Conservation (phyloP, 1,140 invertebrate genomes). For the Heliconius hewitsoni region DNA sequence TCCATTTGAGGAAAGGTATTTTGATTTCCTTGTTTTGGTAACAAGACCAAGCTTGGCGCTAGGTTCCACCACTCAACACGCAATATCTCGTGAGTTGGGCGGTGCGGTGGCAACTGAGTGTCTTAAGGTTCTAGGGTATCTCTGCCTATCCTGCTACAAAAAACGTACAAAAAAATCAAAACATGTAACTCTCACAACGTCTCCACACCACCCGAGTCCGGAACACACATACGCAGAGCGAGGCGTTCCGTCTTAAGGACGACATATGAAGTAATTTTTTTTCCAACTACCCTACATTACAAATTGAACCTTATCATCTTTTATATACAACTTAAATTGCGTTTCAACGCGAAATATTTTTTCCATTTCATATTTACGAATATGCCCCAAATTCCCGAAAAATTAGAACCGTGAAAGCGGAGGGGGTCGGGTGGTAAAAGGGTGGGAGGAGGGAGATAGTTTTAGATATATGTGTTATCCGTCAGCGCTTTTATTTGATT, state of each 20-base stretch:
- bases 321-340: constrained; percentile 52
- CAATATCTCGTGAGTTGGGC: too few relatives aligned
- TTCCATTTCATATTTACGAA: constrained; percentile 82
- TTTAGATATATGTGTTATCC: constrained; percentile 65
- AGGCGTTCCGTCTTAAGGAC: constrained; percentile 80
- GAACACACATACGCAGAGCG: constrained; percentile 78
- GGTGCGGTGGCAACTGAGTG: too few relatives aligned
- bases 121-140: too few relatives aligned
- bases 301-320: constrained; percentile 49
- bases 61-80: too few relatives aligned
- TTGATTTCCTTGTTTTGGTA: too few relatives aligned
- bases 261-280: constrained; percentile 82
- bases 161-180: background rate
- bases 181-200: constrained; percentile 9
- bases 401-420: constrained; percentile 81
- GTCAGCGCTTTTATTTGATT: constrained; percentile 59
- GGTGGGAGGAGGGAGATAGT: constrained; percentile 71
- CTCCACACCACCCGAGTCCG: constrained; percentile 55
- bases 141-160: too few relatives aligned
- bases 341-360: constrained; percentile 73
- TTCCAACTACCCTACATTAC: constrained; percentile 54
- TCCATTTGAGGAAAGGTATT: too few relatives aligned
- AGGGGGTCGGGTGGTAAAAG: constrained; percentile 52
- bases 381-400: constrained; percentile 81
- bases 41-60: too few relatives aligned